Percentiles rank a stretch among this genome's conserved stretches.
Conservation (phyloP, 2,797 vertebrate genomes). For the Tenualosa ilisha region DNA sequence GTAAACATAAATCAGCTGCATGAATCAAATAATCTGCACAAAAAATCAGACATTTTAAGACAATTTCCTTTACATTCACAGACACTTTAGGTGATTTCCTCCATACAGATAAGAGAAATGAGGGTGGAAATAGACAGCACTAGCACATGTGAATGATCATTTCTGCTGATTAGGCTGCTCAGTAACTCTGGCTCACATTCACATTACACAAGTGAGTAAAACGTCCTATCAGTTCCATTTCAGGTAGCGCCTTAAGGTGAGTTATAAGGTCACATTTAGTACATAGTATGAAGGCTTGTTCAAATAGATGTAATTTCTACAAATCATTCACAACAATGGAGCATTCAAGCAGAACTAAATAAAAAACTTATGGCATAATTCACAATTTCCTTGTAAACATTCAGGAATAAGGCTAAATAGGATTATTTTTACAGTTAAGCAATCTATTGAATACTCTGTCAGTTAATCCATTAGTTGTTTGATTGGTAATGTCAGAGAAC, state of each 20-base stretch:
- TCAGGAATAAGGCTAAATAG: neutral
- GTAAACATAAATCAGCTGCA: neutral
- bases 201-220: neutral
- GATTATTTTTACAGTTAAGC: no score
- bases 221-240: neutral
- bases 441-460: no score
- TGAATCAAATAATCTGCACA: neutral
- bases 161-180: neutral
- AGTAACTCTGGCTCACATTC: neutral
- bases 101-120: neutral
- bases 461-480: no score
- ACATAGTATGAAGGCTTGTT: neutral
- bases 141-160: neutral
- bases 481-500: no score
- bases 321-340: neutral
- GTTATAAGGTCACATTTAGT: neutral
- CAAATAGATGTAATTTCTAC: neutral
- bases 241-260: neutral
- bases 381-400: neutral
- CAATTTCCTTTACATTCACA: neutral
- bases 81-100: neutral
- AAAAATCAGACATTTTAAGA: neutral
- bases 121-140: neutral
- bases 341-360: neutral
- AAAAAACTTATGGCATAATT: neutral